Conservation (phyloP, 2,113 vertebrate species). For the Choloepus hoffmanni region DNA sequence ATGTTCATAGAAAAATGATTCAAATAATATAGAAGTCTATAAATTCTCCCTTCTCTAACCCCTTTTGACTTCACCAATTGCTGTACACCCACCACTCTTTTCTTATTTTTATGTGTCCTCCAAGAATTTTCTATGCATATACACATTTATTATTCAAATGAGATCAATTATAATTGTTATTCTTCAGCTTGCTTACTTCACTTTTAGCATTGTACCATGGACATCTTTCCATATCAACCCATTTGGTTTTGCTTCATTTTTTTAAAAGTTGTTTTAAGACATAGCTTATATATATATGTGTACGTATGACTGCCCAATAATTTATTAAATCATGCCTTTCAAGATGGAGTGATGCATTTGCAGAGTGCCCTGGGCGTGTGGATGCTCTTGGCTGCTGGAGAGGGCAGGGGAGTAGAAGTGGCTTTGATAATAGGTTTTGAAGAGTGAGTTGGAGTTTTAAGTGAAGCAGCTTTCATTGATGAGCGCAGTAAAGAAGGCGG, state of each 20-base stretch:
- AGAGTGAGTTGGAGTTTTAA: not conserved
- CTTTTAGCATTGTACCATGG: not conserved
- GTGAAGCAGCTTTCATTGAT: not conserved
- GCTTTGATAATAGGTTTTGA: not conserved
- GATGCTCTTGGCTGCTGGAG: not conserved
- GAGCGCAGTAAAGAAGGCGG: not conserved
- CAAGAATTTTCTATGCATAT: not conserved
- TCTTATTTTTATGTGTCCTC: not conserved
- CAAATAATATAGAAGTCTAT: not conserved
- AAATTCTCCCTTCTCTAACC: not conserved
- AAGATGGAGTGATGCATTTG: not conserved
- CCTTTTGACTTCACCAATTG: not conserved
- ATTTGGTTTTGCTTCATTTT: not conserved
- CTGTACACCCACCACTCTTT: not conserved
- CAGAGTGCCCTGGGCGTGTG: not conserved
- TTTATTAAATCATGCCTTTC: not conserved
- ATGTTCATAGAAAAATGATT: not conserved
- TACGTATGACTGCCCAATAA: not conserved
- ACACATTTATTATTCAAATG: not conserved
- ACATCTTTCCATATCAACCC: not conserved
- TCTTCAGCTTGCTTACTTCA: not conserved
- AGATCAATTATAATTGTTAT: not conserved
- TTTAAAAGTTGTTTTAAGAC: not conserved
- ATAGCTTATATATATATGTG: no score
- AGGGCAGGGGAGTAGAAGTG: slow-evolving; percentile 27